phyloP scores from a whole-genome alignment of 2,797 vertebrate species.

The Bucorvus abyssinicus region DNA sequence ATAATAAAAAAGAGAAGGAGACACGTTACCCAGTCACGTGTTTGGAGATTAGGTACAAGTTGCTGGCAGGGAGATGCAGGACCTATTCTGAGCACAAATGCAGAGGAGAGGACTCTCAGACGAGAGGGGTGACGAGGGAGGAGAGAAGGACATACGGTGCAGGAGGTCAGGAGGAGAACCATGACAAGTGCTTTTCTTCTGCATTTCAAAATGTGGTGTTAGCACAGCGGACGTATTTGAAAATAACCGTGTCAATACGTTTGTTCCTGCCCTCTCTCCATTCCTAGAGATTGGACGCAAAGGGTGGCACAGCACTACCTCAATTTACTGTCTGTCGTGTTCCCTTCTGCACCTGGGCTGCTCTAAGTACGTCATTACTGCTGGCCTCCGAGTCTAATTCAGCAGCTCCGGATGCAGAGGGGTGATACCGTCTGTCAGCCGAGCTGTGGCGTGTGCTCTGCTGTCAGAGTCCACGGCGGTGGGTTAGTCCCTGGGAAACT shows the following conservation, averaged over 20 bases:
- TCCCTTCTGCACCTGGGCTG: background rate
- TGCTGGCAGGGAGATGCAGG: background rate
- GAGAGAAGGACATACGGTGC: background rate
- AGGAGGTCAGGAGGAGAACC: background rate
- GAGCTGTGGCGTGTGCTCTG: background rate
- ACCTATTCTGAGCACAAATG: background rate
- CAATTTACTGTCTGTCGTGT: background rate
- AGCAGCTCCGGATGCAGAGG: background rate
- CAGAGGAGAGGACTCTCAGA: background rate
- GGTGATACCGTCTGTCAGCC: background rate
- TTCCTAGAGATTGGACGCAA: background rate
- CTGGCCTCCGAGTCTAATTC: background rate
- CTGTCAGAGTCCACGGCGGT: background rate
- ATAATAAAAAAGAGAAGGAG: slow-evolving; percentile 34
- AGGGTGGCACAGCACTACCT: background rate
- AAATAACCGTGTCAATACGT: background rate
- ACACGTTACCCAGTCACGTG: background rate
- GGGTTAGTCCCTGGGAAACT: background rate
- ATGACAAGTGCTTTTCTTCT: background rate
- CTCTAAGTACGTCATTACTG: background rate
- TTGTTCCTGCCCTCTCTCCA: background rate
- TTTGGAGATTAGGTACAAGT: background rate
- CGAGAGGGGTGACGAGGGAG: background rate
- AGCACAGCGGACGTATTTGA: background rate
- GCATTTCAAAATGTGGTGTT: background rate